phyloP scores from a whole-genome alignment of 2,888 invertebrate species.

The Erebia palarica region DNA sequence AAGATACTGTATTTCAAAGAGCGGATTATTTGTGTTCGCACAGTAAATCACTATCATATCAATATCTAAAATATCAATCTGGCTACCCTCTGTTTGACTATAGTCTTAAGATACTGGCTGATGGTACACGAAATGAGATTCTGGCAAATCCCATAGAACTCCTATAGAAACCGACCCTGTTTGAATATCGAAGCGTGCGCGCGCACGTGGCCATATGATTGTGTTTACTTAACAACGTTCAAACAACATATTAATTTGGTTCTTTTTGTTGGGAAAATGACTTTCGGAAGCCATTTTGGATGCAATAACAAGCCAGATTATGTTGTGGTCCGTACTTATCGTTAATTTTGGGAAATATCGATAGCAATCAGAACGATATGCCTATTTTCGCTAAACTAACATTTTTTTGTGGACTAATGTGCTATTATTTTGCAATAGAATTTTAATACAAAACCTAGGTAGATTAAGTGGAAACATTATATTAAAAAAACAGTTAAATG shows the following conservation, averaged over 20 bases:
- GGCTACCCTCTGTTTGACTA: slow-evolving; percentile 72
- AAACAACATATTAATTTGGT: slow-evolving; percentile 82
- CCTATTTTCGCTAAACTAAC: neutral
- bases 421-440: no score
- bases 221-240: slow-evolving; percentile 79
- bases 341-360: neutral
- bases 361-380: neutral
- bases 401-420: no score
- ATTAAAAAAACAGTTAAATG: neutral
- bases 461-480: neutral
- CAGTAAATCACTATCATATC: slow-evolving; percentile 77
- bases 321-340: neutral
- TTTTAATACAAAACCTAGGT: no score
- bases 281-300: slow-evolving; percentile 61
- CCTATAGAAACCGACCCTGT: slow-evolving; percentile 42
- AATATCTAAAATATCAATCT: slow-evolving; percentile 78
- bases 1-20: slow-evolving; percentile 40
- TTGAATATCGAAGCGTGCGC: slow-evolving; percentile 69
- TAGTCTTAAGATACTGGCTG: slow-evolving; percentile 77
- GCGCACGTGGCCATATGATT: slow-evolving; percentile 73
- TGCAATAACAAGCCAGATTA: slow-evolving; percentile 29
- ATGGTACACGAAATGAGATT: slow-evolving; percentile 70
- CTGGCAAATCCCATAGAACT: slow-evolving; percentile 71
- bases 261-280: slow-evolving; percentile 73
- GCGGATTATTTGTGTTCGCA: slow-evolving; percentile 70